Conservation (phyloP, 1,140 invertebrate species). For the Aporrectodea caliginosa region DNA sequence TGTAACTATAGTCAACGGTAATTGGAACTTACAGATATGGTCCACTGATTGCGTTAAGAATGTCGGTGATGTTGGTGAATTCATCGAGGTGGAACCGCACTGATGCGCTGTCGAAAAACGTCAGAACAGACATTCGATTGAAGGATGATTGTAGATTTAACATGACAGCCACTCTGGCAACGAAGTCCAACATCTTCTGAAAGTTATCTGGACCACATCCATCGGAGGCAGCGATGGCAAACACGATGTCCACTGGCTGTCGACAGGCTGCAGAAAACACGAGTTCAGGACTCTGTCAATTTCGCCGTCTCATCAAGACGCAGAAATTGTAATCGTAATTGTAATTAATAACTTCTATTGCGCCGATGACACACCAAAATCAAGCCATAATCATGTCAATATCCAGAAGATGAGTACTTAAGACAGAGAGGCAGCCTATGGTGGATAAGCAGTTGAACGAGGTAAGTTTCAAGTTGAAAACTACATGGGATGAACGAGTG, state of each 20-base stretch:
- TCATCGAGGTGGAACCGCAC: slow-evolving; percentile 26
- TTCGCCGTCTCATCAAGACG: too few species aligned
- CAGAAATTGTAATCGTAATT: too few species aligned
- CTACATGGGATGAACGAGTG: too few species aligned
- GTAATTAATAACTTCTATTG: too few species aligned
- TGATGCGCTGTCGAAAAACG: slow-evolving; percentile 6
- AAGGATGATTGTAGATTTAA: background rate
- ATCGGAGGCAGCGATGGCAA: slow-evolving; percentile 21
- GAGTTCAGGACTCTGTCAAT: too few species aligned
- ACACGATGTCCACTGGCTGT: slow-evolving; percentile 16
- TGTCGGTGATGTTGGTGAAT: background rate
- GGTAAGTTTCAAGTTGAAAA: too few species aligned
- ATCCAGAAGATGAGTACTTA: too few species aligned
- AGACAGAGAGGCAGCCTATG: too few species aligned
- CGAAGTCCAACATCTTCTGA: slow-evolving; percentile 17
- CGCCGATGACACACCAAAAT: too few species aligned
- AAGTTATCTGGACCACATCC: slow-evolving; percentile 21
- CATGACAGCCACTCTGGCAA: background rate
- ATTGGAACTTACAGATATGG: background rate
- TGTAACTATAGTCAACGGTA: too few species aligned
- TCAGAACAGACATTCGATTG: slow-evolving; percentile 14
- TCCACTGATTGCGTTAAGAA: background rate
- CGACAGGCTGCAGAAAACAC: slow-evolving; percentile 20
- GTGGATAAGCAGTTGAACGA: too few species aligned
- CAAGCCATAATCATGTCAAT: too few species aligned